Conservation (phyloP, 92 coral and sea anemone species). For the Zoanthus gigantus region DNA sequence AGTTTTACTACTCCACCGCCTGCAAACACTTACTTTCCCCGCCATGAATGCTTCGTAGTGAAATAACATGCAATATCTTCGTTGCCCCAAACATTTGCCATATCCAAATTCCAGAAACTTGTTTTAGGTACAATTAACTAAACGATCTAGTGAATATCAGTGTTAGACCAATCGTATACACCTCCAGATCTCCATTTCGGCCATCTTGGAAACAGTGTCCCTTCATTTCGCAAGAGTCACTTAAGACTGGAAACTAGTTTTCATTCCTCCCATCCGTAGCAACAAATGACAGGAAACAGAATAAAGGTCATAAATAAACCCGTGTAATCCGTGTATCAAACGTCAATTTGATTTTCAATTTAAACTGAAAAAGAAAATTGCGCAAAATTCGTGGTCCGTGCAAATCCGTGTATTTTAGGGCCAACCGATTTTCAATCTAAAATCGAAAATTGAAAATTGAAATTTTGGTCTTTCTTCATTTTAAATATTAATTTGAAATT, state of each 20-base stretch:
- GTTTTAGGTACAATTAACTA: neutral
- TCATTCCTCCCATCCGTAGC: neutral
- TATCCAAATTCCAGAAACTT: slow-evolving; percentile 17
- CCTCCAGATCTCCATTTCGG: slow-evolving; percentile 15
- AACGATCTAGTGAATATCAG: slow-evolving; percentile 2
- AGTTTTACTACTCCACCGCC: neutral
- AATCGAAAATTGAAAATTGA: too few species aligned
- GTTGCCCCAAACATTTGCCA: slow-evolving; percentile 98
- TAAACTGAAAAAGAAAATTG: too few species aligned
- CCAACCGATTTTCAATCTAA: too few species aligned
- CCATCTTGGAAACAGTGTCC: slow-evolving; percentile 43
- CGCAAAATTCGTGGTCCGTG: too few species aligned
- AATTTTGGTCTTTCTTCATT: too few species aligned
- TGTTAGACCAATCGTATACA: neutral
- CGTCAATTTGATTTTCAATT: too few species aligned
- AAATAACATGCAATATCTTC: slow-evolving; percentile 97
- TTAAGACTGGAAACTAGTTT: slow-evolving; percentile 39
- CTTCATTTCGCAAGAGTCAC: slow-evolving; percentile 46
- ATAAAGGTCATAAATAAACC: too few species aligned
- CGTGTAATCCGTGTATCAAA: too few species aligned
- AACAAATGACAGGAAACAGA: too few species aligned
- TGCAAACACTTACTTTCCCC: slow-evolving; percentile 89
- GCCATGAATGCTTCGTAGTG: slow-evolving; percentile 99
- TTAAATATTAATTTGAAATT: too few species aligned
- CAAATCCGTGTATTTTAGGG: too few species aligned